Evolutionary conservation across 2,113 vertebrate species (phyloP).

Genomic region (Notechis scutatus): DNA sequence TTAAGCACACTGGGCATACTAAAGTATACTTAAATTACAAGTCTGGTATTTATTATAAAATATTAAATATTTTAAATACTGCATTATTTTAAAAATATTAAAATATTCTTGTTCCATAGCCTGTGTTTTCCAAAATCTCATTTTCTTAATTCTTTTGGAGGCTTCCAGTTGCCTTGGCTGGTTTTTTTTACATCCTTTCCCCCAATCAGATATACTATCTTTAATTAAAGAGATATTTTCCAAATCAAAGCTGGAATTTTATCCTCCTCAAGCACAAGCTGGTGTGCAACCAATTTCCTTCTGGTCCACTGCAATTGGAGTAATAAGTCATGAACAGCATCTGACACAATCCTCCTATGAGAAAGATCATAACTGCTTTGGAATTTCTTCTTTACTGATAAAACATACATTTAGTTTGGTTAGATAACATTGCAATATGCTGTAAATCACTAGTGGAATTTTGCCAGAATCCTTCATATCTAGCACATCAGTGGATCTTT

Average conservation of each 20-base stretch:
- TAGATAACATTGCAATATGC: background rate
- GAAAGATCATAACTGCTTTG: conserved; percentile 40
- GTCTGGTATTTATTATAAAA: background rate
- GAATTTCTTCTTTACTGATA: background rate
- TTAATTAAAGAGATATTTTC: conserved; percentile 55
- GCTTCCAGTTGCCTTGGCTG: conserved; percentile 6
- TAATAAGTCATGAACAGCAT: accelerated
- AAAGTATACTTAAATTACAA: background rate
- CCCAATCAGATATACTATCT: background rate
- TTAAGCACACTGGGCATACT: background rate
- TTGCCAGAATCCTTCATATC: background rate
- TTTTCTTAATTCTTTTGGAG: background rate
- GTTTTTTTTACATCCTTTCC: background rate
- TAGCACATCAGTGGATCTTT: background rate
- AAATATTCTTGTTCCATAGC: background rate
- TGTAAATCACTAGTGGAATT: background rate
- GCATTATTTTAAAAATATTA: background rate
- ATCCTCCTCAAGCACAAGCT: background rate
- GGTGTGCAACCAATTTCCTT: conserved; percentile 5
- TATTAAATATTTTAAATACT: background rate
- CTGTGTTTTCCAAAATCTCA: background rate
- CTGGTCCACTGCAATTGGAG: conserved; percentile 7
- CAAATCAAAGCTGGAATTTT: conserved; percentile 43
- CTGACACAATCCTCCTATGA: background rate
- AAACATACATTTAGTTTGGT: background rate